Percentiles rank a stretch among this genome's conserved stretches.
phyloP scores from a whole-genome alignment of 2,797 vertebrate genomes.

The Eospalax fontanierii region DNA sequence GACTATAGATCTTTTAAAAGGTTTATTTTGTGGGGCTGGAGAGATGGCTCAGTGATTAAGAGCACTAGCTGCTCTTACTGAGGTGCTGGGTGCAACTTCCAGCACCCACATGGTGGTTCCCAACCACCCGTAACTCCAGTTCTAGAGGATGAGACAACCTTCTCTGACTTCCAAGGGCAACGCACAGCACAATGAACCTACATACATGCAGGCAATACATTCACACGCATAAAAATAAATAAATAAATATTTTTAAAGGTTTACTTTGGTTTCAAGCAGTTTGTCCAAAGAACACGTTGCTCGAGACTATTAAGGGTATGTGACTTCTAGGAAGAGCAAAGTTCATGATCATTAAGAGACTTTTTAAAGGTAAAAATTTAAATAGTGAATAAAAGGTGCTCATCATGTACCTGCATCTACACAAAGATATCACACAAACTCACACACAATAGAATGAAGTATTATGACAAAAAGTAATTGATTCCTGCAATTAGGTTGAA shows the following conservation, averaged over 20 bases:
- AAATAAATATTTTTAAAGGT: no score
- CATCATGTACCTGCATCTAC: neutral
- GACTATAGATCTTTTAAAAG: neutral
- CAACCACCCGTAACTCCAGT: no score
- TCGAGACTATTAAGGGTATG: neutral
- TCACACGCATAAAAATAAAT: no score
- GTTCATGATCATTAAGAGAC: slow-evolving; percentile 10
- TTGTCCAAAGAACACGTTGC: slow-evolving; percentile 39
- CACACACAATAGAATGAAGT: neutral
- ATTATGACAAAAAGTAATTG: slow-evolving; percentile 9
- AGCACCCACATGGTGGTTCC: no score
- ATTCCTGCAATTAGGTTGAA: slow-evolving; percentile 7
- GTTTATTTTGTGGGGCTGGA: no score
- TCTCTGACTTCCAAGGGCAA: no score
- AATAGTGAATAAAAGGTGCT: slow-evolving; percentile 30
- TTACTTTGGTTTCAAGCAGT: slow-evolving; percentile 64
- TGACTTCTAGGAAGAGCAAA: slow-evolving; percentile 24
- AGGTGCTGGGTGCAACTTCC: no score
- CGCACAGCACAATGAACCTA: no score
- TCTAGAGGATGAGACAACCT: no score
- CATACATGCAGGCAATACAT: no score
- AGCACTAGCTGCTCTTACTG: no score
- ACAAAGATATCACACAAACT: neutral
- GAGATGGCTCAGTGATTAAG: no score
- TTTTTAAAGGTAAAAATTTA: slow-evolving; percentile 62